Conservation (phyloP, 2,113 vertebrate species). For the Connochaetes taurinus region DNA sequence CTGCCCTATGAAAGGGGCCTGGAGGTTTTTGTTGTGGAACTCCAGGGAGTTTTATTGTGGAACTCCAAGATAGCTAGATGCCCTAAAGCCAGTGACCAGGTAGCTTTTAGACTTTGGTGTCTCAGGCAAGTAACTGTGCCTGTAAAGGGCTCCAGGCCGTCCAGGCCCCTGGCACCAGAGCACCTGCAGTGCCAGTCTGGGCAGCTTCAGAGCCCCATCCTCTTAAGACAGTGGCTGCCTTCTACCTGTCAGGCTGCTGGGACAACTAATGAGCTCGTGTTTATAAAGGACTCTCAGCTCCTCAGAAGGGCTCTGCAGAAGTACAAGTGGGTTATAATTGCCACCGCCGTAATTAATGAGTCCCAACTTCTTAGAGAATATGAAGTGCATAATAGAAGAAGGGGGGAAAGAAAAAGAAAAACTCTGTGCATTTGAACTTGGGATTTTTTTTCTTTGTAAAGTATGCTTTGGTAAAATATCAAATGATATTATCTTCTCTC, state of each 20-base stretch:
- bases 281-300: constrained; percentile 57
- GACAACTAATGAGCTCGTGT: constrained; percentile 17
- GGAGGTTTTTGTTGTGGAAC: not conserved
- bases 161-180: not conserved
- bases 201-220: not conserved
- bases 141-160: not conserved
- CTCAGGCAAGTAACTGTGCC: not conserved
- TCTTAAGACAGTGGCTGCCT: not conserved
- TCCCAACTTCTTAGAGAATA: constrained; percentile 64
- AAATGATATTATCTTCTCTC: constrained; percentile 8
- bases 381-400: constrained; percentile 51
- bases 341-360: constrained; percentile 58
- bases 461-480: constrained; percentile 14
- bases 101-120: not conserved
- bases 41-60: not conserved
- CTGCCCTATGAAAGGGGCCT: not conserved
- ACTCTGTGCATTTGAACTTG: constrained; percentile 32
- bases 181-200: not conserved
- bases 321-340: constrained; percentile 66
- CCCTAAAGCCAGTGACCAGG: not conserved
- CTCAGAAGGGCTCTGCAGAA: constrained; percentile 64
- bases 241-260: constrained; percentile 29
- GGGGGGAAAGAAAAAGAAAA: not conserved
- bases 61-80: not conserved
- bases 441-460: not conserved